Conservation (phyloP, 2,797 vertebrate genomes). For the Loris lydekkerianus region DNA sequence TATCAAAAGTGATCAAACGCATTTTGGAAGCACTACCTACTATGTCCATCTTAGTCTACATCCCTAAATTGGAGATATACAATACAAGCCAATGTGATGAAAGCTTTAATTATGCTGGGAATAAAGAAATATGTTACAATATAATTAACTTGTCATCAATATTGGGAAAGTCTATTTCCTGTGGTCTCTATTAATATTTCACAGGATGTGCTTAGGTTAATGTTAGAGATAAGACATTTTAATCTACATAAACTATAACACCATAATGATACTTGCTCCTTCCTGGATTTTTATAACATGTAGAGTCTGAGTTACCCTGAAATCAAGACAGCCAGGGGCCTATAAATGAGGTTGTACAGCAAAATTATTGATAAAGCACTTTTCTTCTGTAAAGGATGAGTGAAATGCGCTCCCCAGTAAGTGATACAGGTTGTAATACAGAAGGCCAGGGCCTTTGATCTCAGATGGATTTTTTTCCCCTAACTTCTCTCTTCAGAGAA, state of each 20-base stretch:
- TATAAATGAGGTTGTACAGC: conserved; percentile 51
- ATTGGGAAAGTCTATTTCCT: background rate
- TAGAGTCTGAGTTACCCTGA: conserved; percentile 6
- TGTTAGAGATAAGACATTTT: background rate
- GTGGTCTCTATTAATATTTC: background rate
- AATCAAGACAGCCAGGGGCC: background rate
- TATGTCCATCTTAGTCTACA: background rate
- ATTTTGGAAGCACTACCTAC: background rate
- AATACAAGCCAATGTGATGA: background rate
- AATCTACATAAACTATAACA: background rate
- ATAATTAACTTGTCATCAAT: background rate
- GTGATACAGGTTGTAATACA: conserved; percentile 54
- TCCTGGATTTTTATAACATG: background rate
- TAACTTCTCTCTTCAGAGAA: conserved; percentile 51
- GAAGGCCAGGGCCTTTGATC: conserved; percentile 58
- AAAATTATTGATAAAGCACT: conserved; percentile 65
- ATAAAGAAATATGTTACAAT: background rate
- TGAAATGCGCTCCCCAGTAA: background rate
- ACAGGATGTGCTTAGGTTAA: background rate
- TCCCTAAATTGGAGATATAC: background rate
- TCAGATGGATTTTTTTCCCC: conserved; percentile 37
- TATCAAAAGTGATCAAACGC: background rate
- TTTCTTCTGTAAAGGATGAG: conserved; percentile 54
- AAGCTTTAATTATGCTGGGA: background rate
- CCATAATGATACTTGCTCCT: background rate